Evolutionary conservation across 2,113 vertebrate species (phyloP), one percentile per base, ranked within the genome.

Genomic region (Sorex fumeus): DNA sequence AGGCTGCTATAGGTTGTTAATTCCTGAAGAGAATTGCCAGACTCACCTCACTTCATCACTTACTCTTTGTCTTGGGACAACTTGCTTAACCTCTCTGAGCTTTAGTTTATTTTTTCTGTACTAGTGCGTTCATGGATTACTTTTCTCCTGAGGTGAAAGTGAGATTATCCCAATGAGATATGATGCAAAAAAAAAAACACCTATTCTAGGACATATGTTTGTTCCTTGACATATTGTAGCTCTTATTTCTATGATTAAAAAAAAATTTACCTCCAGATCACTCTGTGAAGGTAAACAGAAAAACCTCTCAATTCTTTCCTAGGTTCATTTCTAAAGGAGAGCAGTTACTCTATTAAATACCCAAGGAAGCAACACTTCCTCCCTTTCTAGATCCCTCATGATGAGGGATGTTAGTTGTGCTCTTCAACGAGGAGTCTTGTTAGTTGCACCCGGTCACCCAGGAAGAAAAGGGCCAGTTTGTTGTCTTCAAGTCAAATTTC

Each of bases 21-120:
- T 18, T 36, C 40, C 34, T 28, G 0, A 11, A 13, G 30, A 64
- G 32, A 1, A 69, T 13, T 1, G 13, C 62, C 60, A 50, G 45
- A 86, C 9, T 70, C 21, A 27, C 40, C 27, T 30, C 13, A 16
- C 5, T 66, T 23, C 0, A 13, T 6, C 40, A 34, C 12, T 69
- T 70, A 16, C 34, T 75, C 43, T 66, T 57, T 84, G 69, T 80
- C 9, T 81, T 57, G 27, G 19, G 3, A 3, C 9, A 77, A 34
- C 1, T 83, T 32, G 18, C 28, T 47, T 66, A 87, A 11, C 30
- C 19, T 87, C 53, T 50, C 60, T 62, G 23, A 75, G 30, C 34
- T 84, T 85, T 13, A 9, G 40, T 78, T 87, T 72, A 67, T 62
- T 86, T 90, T 90, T 90, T 84, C 21, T 60, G 1, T 25, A 67